phyloP scores from a whole-genome alignment of 2,888 invertebrate genomes.

The Euproctis similis region DNA sequence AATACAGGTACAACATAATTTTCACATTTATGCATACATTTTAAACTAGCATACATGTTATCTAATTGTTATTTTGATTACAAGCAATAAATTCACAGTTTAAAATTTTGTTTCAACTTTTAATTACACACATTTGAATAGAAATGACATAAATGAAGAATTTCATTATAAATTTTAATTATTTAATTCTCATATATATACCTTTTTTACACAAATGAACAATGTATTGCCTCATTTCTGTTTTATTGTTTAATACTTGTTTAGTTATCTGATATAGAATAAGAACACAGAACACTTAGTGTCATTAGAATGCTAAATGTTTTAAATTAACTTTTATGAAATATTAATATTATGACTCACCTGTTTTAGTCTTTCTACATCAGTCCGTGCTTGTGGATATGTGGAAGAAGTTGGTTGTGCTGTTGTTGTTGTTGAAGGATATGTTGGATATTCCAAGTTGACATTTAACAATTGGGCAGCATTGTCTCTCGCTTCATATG shows the following conservation, averaged over 20 bases:
- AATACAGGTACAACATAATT: constrained; percentile 5
- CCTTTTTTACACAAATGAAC: constrained; percentile 1
- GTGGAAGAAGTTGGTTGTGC: constrained; percentile 29
- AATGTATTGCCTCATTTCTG: constrained; percentile 4
- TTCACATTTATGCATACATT: constrained; percentile 9
- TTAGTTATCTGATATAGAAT: constrained; percentile 4
- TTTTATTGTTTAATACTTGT: constrained; percentile 6
- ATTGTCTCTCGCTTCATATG: constrained; percentile 75
- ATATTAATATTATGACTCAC: constrained; percentile 31
- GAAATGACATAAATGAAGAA: constrained; percentile 11
- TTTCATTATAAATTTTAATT: constrained; percentile 13
- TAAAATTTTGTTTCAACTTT: constrained; percentile 13
- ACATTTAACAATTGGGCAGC: constrained; percentile 73
- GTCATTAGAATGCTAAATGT: constrained; percentile 4
- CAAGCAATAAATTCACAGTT: constrained; percentile 13
- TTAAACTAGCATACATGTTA: constrained; percentile 12
- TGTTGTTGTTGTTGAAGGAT: constrained; percentile 44
- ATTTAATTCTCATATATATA: constrained; percentile 5
- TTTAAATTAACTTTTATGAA: constrained; percentile 6
- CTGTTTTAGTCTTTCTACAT: constrained; percentile 68
- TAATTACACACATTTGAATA: constrained; percentile 24
- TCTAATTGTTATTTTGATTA: constrained; percentile 22
- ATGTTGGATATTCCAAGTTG: constrained; percentile 67
- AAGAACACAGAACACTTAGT: constrained; percentile 5
- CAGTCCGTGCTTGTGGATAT: constrained; percentile 53